Percentiles rank a stretch among this genome's conserved stretches.
These are phyloP conservation scores for Australoheros scitulus DNA, from an alignment of 2,113 vertebrate species.

Conservation along the genomic window DNA sequence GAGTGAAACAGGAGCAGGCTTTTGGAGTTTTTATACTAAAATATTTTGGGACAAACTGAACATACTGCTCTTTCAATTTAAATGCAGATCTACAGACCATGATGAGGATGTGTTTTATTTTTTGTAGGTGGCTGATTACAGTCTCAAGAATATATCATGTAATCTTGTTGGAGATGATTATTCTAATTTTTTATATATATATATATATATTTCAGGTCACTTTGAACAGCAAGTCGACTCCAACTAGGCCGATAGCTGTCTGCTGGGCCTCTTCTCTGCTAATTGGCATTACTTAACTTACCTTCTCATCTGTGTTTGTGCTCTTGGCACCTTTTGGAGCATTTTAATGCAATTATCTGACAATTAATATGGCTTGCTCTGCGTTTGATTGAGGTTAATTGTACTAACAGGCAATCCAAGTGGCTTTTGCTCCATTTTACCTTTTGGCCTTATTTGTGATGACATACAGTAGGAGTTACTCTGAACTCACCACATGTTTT, in stretches of 20 bases:
- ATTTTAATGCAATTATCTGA: background rate
- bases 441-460: background rate
- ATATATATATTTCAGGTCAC: background rate
- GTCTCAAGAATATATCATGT: too few species aligned
- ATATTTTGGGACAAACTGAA: background rate
- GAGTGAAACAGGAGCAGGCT: background rate
- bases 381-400: background rate
- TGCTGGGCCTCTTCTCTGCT: background rate
- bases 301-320: background rate
- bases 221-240: background rate
- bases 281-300: background rate
- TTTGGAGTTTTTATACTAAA: background rate
- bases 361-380: background rate
- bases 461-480: background rate
- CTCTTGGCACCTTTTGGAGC: background rate
- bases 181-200: too few species aligned
- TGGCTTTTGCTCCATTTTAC: background rate
- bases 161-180: too few species aligned
- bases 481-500: background rate
- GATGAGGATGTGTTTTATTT: too few species aligned
- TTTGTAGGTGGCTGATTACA: too few species aligned
- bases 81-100: too few species aligned
- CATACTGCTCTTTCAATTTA: too few species aligned
- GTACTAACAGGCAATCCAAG: background rate
- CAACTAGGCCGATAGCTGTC: background rate